Conservation (phyloP, 2,797 vertebrate genomes). For the Labroides dimidiatus region DNA sequence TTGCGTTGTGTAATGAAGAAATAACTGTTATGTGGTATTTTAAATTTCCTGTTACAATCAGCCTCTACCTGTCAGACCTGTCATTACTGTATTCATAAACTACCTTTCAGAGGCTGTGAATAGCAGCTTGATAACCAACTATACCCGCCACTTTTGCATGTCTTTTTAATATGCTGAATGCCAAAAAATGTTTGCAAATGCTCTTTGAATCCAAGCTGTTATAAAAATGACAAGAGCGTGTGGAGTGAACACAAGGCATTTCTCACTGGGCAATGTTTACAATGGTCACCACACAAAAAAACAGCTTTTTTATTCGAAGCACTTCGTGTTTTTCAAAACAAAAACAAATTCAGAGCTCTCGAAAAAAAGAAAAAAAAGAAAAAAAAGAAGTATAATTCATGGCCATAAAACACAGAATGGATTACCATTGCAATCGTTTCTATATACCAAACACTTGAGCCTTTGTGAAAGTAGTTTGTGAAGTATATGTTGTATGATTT, state of each 20-base stretch:
- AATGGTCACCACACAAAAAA: constrained; percentile 13
- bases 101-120: constrained; percentile 17
- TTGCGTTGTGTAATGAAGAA: constrained; percentile 35
- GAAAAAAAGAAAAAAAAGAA: neutral
- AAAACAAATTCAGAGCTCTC: constrained; percentile 21
- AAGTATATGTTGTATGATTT: constrained; percentile 5
- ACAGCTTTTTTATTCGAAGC: constrained; percentile 22
- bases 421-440: neutral
- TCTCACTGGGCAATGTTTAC: neutral
- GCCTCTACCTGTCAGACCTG: constrained; percentile 30
- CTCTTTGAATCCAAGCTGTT: neutral
- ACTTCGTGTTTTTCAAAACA: constrained; percentile 12
- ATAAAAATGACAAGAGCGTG: neutral
- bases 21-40: constrained; percentile 29
- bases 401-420: neutral
- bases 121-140: constrained; percentile 22
- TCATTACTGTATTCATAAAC: constrained; percentile 25
- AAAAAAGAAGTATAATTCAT: constrained; percentile 9
- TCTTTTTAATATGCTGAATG: neutral
- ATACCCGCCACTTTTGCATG: neutral
- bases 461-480: constrained; percentile 18
- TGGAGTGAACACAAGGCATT: constrained; percentile 7
- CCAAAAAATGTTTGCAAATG: constrained; percentile 15
- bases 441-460: constrained; percentile 3
- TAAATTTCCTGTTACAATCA: constrained; percentile 41